Base-by-base conservation (phyloP, 2,797 vertebrate species). In the Liparis tanakae region DNA sequence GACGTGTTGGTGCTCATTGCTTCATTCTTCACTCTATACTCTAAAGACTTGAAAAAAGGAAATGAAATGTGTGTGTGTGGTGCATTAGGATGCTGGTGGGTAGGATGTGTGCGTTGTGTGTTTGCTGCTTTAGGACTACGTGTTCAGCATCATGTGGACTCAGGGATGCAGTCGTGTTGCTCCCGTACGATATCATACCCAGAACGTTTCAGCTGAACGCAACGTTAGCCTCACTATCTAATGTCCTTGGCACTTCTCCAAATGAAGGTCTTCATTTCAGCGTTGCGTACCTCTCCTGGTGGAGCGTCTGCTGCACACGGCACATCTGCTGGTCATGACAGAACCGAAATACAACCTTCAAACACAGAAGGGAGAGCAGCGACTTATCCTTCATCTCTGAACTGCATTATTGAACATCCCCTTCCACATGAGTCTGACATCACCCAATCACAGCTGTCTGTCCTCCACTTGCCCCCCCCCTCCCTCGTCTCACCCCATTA, bases 401-500 rank as follows among this genome's bases (percentile, higher is more conserved):
- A 57, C 85, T 94, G 89, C 92, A 94, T 93, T 93, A 94, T 94
- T 94, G 73, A 94, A 88, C 90, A 84, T 70, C 75, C 65, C 50
- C 71, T 79, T 83, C 88, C 86, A 87, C 88, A 87, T 70, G 77
- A 90, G 84, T 87, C 84, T 90, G 84, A 87, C 86, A 87, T 90
- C 78, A 86, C 59, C 91, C 91, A 85, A 84, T 89, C 89, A 90
- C 81, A 85, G 72, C 44, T 85, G 74, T 86, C 80, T 88, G 70
- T 75, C 69, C 71, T 67, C 63, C 67, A 7, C 64, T 72, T 37
- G 65, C 64, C 3, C 6, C 14, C 50, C 75, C 4, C 1, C 65
- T 72, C 53, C 70, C 78, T 77, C 80, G 72, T 91, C 83, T 90
- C 72, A 61, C 65, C 84, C 78, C 68, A 85, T 72, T 87, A 99